phyloP scores from a whole-genome alignment of 2,888 invertebrate genomes.

The Lepidonotus clava region DNA sequence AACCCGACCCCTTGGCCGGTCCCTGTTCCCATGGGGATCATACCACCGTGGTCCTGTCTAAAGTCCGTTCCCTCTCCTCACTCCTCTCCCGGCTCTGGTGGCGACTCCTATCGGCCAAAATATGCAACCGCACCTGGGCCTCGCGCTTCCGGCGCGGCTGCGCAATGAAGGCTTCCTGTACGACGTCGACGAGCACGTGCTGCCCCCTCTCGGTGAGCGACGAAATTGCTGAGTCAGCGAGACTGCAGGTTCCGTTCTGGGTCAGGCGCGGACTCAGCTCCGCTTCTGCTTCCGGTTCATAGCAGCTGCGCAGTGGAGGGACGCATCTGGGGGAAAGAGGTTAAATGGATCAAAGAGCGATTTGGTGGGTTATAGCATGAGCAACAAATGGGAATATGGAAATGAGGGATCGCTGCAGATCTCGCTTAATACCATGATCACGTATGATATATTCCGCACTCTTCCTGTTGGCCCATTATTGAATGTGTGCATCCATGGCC shows the following conservation, averaged over 20 bases:
- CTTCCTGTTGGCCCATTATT: not conserved
- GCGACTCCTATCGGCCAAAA: not conserved
- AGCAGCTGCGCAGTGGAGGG: not conserved
- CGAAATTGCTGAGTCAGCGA: not conserved
- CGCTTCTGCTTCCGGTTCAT: not conserved
- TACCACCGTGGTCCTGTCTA: slow-evolving; percentile 24
- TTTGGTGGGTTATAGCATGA: not conserved
- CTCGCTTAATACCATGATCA: not conserved
- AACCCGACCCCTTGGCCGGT: too few species aligned
- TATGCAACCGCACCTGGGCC: not conserved
- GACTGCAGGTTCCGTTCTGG: not conserved
- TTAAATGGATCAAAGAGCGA: not conserved
- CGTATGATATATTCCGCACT: not conserved
- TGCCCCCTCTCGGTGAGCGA: not conserved
- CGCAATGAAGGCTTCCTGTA: not conserved
- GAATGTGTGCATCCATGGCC: too few species aligned
- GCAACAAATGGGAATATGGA: not conserved
- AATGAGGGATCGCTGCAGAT: not conserved
- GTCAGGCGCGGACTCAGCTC: not conserved
- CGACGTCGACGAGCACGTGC: not conserved
- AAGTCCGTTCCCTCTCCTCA: not conserved
- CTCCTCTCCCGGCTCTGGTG: not conserved
- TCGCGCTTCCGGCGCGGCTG: not conserved
- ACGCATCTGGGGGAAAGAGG: not conserved
- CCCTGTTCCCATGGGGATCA: too few species aligned